Conservation (phyloP, 1,140 invertebrate species). For the Drosophila gunungcola region DNA sequence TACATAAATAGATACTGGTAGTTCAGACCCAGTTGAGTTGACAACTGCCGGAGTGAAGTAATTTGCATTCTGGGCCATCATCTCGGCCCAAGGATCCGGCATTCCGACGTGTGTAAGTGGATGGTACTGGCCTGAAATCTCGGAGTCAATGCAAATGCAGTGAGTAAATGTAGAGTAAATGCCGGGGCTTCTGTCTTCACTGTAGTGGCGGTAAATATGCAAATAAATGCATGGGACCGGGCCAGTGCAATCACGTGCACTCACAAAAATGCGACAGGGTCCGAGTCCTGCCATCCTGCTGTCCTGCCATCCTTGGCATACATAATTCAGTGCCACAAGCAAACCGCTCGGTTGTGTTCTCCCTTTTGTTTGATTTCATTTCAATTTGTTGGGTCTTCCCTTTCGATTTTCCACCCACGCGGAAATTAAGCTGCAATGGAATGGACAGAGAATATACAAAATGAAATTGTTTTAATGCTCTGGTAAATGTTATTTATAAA, state of each 20-base stretch:
- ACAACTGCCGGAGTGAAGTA: constrained; percentile 37
- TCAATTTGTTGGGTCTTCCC: constrained; percentile 42
- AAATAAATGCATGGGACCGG: constrained; percentile 65
- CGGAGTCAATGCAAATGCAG: constrained; percentile 39
- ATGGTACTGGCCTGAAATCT: constrained; percentile 25
- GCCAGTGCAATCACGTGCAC: constrained; percentile 65
- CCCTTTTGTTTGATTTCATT: constrained; percentile 65
- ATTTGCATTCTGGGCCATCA: constrained; percentile 51
- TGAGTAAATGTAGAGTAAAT: constrained; percentile 46
- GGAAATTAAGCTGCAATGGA: constrained; percentile 67
- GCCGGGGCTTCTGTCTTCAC: constrained; percentile 12
- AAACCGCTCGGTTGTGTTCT: constrained; percentile 22
- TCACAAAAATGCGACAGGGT: constrained; percentile 31
- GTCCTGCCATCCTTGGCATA: constrained; percentile 53
- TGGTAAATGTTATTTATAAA: constrained; percentile 5
- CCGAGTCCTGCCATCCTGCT: constrained; percentile 14
- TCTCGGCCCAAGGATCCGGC: constrained; percentile 4
- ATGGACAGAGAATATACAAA: constrained; percentile 8
- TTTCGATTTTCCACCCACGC: constrained; percentile 13
- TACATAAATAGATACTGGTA: neutral
- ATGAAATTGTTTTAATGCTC: too few relatives aligned
- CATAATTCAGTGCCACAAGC: constrained; percentile 47
- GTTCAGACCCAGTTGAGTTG: constrained; percentile 31
- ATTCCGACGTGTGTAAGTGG: constrained; percentile 27
- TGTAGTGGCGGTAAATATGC: constrained; percentile 62